These are phyloP conservation scores for Pandemis heparana DNA, from an alignment of 2,888 invertebrate species.

Conservation along the genomic window DNA sequence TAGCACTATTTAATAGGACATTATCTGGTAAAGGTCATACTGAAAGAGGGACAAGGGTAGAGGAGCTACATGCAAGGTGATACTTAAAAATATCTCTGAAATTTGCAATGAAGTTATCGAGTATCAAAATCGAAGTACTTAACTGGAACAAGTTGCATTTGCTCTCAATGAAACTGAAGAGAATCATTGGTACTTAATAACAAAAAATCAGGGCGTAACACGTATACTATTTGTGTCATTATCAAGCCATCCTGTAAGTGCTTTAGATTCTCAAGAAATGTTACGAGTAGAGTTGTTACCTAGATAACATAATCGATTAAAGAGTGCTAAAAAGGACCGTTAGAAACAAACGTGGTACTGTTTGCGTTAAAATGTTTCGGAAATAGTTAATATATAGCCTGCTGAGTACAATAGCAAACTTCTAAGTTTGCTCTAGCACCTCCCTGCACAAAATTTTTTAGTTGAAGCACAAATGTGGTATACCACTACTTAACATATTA, in stretches of 20 bases:
- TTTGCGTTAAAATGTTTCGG: slow-evolving; percentile 43
- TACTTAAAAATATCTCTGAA: no score
- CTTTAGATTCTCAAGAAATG: not conserved
- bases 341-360: slow-evolving; percentile 11
- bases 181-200: not conserved
- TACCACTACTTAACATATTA: slow-evolving; percentile 4
- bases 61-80: no score
- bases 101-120: not conserved
- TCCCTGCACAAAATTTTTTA: slow-evolving; percentile 43
- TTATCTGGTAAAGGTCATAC: no score
- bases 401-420: slow-evolving; percentile 76
- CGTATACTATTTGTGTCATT: no score
- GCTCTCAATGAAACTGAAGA: not conserved
- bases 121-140: not conserved
- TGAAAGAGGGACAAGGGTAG: no score
- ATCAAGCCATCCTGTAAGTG: no score
- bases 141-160: no score
- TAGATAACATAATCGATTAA: slow-evolving; percentile 8
- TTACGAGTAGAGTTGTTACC: not conserved
- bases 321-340: not conserved
- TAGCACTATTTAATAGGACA: not conserved
- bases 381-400: slow-evolving; percentile 66
- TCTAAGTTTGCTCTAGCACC: no score
- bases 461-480: slow-evolving; percentile 35
- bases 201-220: no score